phyloP scores from a whole-genome alignment of 2,888 invertebrate species.

The Macaria notata region DNA sequence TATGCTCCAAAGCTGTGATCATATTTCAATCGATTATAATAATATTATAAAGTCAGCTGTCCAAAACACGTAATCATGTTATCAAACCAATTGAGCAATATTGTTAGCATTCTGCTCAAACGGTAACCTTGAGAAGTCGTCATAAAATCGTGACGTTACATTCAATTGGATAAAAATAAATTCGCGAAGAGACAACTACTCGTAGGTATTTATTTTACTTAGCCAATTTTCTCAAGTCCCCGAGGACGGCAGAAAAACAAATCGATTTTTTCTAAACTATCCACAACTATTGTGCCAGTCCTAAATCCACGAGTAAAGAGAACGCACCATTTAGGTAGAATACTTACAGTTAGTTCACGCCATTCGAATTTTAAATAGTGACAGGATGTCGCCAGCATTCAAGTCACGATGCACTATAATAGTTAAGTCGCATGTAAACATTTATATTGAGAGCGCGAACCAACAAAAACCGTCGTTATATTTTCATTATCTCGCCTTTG shows the following conservation, averaged over 20 bases:
- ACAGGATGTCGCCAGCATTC: constrained; percentile 64
- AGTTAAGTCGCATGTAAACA: constrained; percentile 41
- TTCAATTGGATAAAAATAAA: constrained; percentile 30
- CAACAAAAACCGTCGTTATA: constrained; percentile 9
- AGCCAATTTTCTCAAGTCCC: constrained; percentile 36
- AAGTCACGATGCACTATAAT: constrained; percentile 53
- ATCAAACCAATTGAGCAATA: constrained; percentile 6
- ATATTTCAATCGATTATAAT: too few relatives aligned
- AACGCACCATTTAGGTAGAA: constrained; percentile 46
- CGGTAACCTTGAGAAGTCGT: constrained; percentile 14
- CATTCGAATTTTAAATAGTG: constrained; percentile 57
- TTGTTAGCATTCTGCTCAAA: constrained; percentile 8
- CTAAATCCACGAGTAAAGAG: constrained; percentile 35
- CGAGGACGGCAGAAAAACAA: constrained; percentile 19
- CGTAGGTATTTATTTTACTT: too few relatives aligned
- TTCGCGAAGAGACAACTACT: constrained; percentile 18
- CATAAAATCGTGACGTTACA: constrained; percentile 12
- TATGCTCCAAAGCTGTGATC: too few relatives aligned
- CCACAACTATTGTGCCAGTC: too few relatives aligned
- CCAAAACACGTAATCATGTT: constrained; percentile 2
- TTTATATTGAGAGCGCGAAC: constrained; percentile 29
- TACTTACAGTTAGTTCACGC: constrained; percentile 62
- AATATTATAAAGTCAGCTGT: too few relatives aligned
- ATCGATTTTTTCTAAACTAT: too few relatives aligned
- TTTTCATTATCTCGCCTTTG: constrained; percentile 15